phyloP scores from a whole-genome alignment of 2,797 vertebrate species.

The Lophotriccus pileatus region DNA sequence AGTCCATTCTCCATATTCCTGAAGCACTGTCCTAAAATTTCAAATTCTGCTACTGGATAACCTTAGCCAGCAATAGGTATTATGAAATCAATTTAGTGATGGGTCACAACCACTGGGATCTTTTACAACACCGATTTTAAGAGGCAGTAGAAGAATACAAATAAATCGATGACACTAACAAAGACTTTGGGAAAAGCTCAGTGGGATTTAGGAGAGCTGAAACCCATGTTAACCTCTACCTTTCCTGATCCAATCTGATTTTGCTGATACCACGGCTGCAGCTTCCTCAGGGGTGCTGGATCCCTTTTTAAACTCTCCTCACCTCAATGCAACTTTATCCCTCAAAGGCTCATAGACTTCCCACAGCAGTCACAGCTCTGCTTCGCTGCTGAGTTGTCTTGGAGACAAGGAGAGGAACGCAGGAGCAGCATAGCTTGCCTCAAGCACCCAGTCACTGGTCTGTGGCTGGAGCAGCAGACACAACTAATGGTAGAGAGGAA shows the following conservation, averaged over 20 bases:
- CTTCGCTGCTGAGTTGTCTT: not conserved
- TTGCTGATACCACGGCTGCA: not conserved
- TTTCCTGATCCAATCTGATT: not conserved
- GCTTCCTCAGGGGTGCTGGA: accelerated
- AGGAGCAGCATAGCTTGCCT: not conserved
- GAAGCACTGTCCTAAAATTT: not conserved
- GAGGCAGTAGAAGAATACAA: not conserved
- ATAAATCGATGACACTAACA: not conserved
- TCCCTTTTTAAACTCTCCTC: not conserved
- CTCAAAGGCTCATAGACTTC: not conserved
- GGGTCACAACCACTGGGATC: not conserved
- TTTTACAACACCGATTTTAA: not conserved
- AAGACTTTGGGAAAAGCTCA: not conserved
- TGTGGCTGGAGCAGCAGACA: not conserved
- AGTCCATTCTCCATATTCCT: not conserved
- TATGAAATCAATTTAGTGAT: not conserved
- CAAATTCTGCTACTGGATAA: not conserved
- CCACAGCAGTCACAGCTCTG: not conserved
- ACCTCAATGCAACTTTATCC: not conserved
- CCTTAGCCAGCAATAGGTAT: not conserved
- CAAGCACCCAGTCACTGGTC: not conserved
- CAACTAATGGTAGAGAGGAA: not conserved
- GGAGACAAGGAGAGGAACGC: not conserved
- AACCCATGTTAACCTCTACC: not conserved
- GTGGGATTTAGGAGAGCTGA: not conserved